phyloP scores from a whole-genome alignment of 2,888 invertebrate genomes.

The Isotomurus palustris region DNA sequence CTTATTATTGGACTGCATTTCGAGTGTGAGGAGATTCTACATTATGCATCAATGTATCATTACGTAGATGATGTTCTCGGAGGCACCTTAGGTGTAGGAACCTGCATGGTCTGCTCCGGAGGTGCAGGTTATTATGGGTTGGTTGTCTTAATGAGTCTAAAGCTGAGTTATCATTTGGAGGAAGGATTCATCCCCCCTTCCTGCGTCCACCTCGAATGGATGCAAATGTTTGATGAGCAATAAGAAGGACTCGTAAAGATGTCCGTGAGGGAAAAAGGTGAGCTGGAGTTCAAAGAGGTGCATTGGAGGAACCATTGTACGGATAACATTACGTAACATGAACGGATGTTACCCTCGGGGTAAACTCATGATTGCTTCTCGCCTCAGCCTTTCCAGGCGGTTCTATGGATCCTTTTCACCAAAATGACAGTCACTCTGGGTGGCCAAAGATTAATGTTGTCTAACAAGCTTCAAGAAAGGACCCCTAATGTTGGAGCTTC shows the following conservation, averaged over 20 bases:
- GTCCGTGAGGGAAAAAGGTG: background rate
- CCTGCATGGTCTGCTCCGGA: no score
- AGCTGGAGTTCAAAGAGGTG: no score
- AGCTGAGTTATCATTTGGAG: background rate
- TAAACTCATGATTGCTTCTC: slow-evolving; percentile 19
- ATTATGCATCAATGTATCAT: no score
- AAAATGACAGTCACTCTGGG: slow-evolving; percentile 46
- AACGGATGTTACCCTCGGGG: no score
- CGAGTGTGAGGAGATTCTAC: no score
- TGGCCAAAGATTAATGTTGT: slow-evolving; percentile 46
- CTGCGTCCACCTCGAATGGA: background rate
- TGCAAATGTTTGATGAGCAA: background rate
- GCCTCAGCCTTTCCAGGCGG: slow-evolving; percentile 22
- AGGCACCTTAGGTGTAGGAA: no score
- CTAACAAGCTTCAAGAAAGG: slow-evolving; percentile 46
- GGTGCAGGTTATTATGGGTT: background rate
- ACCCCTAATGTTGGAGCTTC: no score
- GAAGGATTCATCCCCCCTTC: background rate
- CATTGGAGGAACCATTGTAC: no score
- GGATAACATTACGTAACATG: no score
- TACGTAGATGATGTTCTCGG: no score
- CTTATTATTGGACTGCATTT: no score
- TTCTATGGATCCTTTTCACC: slow-evolving; percentile 38
- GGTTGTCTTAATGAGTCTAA: background rate
- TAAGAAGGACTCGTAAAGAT: background rate